Conservation (phyloP, 2,888 invertebrate genomes). For the Caprella mutica region DNA sequence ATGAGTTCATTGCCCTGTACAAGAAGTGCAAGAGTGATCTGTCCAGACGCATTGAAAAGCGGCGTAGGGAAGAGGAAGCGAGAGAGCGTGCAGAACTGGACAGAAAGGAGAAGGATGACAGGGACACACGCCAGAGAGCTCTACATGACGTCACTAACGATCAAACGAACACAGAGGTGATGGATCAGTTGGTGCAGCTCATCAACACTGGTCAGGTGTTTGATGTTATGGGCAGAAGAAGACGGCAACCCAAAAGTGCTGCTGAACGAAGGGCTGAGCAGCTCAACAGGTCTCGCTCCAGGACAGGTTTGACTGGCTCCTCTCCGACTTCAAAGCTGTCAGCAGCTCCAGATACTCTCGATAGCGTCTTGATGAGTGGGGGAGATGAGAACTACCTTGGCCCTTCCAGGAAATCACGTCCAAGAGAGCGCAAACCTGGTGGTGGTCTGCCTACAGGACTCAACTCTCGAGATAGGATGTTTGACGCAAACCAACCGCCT, state of each 20-base stretch:
- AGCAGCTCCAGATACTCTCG: background rate
- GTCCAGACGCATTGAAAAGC: constrained; percentile 25
- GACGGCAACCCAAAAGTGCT: constrained; percentile 29
- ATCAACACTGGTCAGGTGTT: constrained; percentile 33
- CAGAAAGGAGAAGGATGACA: constrained; percentile 25
- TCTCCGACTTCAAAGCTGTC: constrained; percentile 25
- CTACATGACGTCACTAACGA: constrained; percentile 33
- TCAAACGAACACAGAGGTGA: constrained; percentile 32
- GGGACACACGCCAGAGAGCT: constrained; percentile 29
- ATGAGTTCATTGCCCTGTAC: constrained; percentile 60
- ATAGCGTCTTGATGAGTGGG: background rate
- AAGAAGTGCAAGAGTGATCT: constrained; percentile 31
- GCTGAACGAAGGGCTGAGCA: constrained; percentile 33
- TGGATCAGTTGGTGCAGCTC: constrained; percentile 33
- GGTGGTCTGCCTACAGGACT: constrained; percentile 28
- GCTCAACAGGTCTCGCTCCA: constrained; percentile 30
- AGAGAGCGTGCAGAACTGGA: constrained; percentile 28
- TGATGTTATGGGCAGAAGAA: constrained; percentile 30
- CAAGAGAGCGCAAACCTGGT: constrained; percentile 20
- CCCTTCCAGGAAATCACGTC: constrained; percentile 13
- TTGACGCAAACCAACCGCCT: background rate
- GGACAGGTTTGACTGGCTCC: constrained; percentile 25
- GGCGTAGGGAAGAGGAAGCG: constrained; percentile 21
- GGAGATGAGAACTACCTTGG: background rate
- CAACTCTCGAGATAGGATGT: constrained; percentile 23